phyloP scores from a whole-genome alignment of 1,140 invertebrate genomes.

The Eumaeus atala region DNA sequence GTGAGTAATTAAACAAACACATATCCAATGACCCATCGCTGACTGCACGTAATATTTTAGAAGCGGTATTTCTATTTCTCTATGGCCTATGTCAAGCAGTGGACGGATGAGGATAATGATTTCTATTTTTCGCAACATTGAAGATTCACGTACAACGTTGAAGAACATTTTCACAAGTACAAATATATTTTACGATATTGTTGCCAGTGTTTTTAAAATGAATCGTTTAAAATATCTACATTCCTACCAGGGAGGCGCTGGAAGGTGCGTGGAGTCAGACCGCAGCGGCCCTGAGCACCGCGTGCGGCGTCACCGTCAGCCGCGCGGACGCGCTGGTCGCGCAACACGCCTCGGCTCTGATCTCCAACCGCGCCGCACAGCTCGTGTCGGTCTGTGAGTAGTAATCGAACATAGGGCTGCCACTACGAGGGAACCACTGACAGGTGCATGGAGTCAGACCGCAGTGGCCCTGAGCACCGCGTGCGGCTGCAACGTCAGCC shows the following conservation, averaged over 20 bases:
- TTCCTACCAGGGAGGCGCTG: conserved; percentile 34
- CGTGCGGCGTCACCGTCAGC: conserved; percentile 67
- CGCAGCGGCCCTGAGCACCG: conserved; percentile 73
- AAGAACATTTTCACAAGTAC: too few relatives aligned
- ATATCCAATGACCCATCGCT: too few relatives aligned
- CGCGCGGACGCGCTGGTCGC: conserved; percentile 80
- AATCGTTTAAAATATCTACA: neutral
- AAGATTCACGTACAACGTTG: too few relatives aligned
- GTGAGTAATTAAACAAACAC: too few relatives aligned
- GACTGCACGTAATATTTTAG: too few relatives aligned
- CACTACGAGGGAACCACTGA: conserved; percentile 37
- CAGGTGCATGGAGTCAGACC: conserved; percentile 33
- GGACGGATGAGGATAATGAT: too few relatives aligned
- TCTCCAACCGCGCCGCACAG: conserved; percentile 86
- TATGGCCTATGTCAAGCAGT: too few relatives aligned
- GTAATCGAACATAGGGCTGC: too few relatives aligned
- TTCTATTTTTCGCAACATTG: too few relatives aligned
- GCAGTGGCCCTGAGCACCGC: conserved; percentile 74
- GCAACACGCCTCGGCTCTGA: conserved; percentile 84
- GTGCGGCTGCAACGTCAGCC: conserved; percentile 67
- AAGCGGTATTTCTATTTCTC: too few relatives aligned
- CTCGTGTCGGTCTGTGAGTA: conserved; percentile 82
- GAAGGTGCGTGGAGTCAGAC: conserved; percentile 33
- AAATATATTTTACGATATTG: too few relatives aligned
- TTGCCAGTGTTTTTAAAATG: neutral